Conservation (phyloP, 2,888 invertebrate genomes). For the Acleris laterana region DNA sequence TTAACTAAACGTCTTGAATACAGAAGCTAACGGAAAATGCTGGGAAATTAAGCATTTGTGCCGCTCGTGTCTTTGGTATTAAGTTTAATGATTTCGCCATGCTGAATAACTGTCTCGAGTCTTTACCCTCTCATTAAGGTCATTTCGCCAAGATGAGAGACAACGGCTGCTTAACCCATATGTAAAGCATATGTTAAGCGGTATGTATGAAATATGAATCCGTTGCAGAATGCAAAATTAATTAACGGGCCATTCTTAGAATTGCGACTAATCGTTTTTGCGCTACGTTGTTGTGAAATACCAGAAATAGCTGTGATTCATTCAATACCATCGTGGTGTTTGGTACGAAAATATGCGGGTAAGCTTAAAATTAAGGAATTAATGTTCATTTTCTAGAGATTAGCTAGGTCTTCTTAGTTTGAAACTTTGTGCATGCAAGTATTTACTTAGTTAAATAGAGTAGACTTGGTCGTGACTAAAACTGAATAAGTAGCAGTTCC, state of each 20-base stretch:
- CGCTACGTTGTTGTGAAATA: background rate
- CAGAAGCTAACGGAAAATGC: background rate
- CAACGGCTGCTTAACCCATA: background rate
- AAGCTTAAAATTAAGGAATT: no score
- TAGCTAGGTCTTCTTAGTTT: no score
- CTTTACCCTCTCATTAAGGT: constrained; percentile 31
- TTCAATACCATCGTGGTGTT: background rate
- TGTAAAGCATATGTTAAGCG: background rate
- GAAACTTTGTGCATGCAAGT: no score
- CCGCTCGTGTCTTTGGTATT: constrained; percentile 9
- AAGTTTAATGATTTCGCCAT: constrained; percentile 24
- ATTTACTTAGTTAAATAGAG: no score
- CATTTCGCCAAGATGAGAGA: constrained; percentile 12
- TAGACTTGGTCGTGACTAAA: no score
- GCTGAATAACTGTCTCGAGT: constrained; percentile 33
- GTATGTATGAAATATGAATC: background rate
- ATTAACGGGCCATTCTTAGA: constrained; percentile 4
- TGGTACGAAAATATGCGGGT: no score
- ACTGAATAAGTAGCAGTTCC: no score
- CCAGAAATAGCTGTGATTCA: constrained; percentile 8
- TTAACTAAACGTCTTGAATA: no score
- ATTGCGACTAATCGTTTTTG: constrained; percentile 7
- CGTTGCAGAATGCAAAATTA: background rate
- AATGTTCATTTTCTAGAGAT: no score
- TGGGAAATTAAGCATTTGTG: constrained; percentile 4